A percentile compares a stretch with the other conserved stretches of the same genome.
Conservation (phyloP, 2,113 vertebrate species). For the Mastomys natalensis region DNA sequence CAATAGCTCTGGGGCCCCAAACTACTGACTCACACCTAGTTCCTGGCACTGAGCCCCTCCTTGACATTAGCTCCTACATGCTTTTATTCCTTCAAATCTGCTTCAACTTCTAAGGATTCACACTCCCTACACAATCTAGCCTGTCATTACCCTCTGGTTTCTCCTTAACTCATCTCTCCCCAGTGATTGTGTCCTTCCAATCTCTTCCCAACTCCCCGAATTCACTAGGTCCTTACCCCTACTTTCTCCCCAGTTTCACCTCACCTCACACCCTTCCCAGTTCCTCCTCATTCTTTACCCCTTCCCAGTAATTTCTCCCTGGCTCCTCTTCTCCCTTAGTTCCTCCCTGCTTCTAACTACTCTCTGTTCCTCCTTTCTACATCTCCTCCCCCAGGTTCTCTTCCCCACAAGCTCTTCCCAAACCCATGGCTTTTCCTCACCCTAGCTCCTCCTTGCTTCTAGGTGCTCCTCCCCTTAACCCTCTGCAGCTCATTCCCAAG, state of each 20-base stretch:
- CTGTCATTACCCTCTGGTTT: neutral
- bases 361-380: neutral
- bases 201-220: neutral
- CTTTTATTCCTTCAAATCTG: neutral
- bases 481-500: too few relatives aligned
- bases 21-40: neutral
- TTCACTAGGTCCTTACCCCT: neutral
- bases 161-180: neutral
- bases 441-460: too few relatives aligned
- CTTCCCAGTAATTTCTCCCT: neutral
- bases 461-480: too few relatives aligned
- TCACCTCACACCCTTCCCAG: neutral
- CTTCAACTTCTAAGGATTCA: neutral
- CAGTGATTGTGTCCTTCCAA: neutral
- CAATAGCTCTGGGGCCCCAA: neutral
- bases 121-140: neutral
- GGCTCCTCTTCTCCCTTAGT: neutral
- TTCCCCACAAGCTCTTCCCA: neutral
- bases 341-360: too few relatives aligned
- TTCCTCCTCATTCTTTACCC: neutral
- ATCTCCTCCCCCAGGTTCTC: neutral
- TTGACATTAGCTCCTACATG: neutral
- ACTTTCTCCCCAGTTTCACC: neutral
- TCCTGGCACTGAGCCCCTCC: neutral
- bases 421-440: neutral